Conservation (phyloP, 2,888 invertebrate species). For the Drosophila buzzatii region DNA sequence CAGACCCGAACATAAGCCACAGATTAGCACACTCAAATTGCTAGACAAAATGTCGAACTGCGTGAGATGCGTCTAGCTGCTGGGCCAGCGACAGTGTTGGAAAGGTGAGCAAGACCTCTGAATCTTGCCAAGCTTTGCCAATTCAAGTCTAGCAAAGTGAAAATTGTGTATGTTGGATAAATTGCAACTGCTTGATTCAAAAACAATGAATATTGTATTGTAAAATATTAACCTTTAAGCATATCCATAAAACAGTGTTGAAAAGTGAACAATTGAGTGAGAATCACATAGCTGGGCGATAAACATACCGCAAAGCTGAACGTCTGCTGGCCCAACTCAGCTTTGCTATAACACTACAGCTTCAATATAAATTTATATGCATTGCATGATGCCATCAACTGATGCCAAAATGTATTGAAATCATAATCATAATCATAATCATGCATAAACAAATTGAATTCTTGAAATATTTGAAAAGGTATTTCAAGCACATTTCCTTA, state of each 20-base stretch:
- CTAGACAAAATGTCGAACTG: background rate
- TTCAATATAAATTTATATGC: background rate
- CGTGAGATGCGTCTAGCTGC: background rate
- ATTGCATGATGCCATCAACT: background rate
- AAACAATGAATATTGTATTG: too few species aligned
- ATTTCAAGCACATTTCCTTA: background rate
- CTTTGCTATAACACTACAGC: background rate
- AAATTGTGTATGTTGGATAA: background rate
- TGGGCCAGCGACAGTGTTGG: background rate
- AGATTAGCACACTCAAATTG: conserved; percentile 7
- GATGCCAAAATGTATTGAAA: background rate
- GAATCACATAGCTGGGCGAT: background rate
- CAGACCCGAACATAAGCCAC: background rate
- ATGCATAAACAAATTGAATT: background rate
- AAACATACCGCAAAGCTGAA: background rate
- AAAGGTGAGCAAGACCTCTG: background rate
- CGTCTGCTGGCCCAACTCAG: background rate
- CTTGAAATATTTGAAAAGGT: background rate
- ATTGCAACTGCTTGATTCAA: too few species aligned
- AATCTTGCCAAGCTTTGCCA: too few species aligned
- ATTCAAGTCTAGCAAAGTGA: background rate
- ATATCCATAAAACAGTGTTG: background rate
- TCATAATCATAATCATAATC: background rate
- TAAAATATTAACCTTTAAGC: background rate
- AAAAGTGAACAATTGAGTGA: background rate